Conservation (phyloP, 1,140 invertebrate species). For the Bilobella aurantiaca region DNA sequence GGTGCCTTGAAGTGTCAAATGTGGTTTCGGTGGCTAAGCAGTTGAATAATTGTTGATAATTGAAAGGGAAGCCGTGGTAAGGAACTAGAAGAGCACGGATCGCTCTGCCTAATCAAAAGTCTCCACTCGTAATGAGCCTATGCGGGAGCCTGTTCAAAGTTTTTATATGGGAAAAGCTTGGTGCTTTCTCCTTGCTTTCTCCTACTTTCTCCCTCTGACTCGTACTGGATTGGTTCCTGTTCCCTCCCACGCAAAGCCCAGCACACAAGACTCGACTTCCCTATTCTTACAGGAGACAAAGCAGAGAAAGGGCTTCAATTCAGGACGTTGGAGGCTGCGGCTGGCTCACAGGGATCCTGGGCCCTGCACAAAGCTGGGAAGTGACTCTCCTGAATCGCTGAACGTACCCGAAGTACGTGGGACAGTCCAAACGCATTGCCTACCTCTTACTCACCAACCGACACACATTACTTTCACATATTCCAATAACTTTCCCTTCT, state of each 20-base stretch:
- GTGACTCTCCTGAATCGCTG: no score
- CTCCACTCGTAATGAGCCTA: background rate
- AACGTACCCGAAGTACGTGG: background rate
- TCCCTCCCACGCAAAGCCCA: slow-evolving; percentile 1
- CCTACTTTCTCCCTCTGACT: background rate
- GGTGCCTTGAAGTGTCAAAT: no score
- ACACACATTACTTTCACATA: background rate
- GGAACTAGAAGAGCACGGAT: no score
- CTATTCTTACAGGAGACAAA: background rate
- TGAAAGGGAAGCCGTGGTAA: no score
- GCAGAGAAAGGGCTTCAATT: background rate
- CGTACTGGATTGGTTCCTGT: slow-evolving; percentile 2
- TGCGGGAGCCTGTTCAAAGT: background rate
- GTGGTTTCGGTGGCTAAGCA: no score
- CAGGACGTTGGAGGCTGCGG: no score
- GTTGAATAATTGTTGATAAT: no score
- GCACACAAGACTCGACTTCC: background rate
- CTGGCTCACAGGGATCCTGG: no score
- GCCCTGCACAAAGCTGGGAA: no score
- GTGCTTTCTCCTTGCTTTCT: background rate
- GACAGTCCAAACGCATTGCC: background rate
- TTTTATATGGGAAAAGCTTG: background rate
- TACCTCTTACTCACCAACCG: background rate
- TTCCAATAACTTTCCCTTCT: background rate
- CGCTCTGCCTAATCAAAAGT: background rate